Evolutionary conservation across 1,140 invertebrate species (phyloP), one percentile per base, ranked within the genome.

Genomic region (Zaprionus inermis): DNA sequence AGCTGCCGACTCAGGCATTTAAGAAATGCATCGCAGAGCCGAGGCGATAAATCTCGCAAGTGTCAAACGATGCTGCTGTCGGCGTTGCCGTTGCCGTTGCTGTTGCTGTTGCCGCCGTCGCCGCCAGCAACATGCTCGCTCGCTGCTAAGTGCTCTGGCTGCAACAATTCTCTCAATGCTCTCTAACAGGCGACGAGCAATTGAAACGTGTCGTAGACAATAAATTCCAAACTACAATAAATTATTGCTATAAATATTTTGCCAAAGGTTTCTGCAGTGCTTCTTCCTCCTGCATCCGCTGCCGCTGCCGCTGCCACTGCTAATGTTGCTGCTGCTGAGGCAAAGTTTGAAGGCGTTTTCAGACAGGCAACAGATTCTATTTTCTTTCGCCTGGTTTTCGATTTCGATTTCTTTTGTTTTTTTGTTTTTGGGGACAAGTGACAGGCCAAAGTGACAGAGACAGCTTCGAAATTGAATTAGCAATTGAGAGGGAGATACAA

Each of bases 201-300:
- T 88, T 89, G 84, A 88, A 88, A 88, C 84, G 84, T 88, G 84
- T 88, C 84, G 84, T 89, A 88, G 85, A 88, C 84, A 88, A 88
- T 88, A 89, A 88, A 88, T 88, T 88, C 84, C 84, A 88, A 88
- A 88, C 83, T 88, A 88, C 84, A 89, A 88, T 88, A 88, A 88
- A 88, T 88, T 88, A 88, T 88, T 88, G 84, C 84, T 88, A 88
- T 88, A 88, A 88, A 88, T 88, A 88, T 88, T 88, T 88, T 79
- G 84, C 73, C 73, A 89, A 83, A 79, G 83, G 69, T 83, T 83
- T 79, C 46, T 60, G 20, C 34, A 34, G 9, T 70, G 22, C 52
- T 14, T 32, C 41, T 71, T 67, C 32, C 59, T 69, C 44, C 55
- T 46, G 54, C 24, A 34, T 18, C 2, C 20, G 54, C 20, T 70